Evolutionary conservation across 2,113 vertebrate species (phyloP).

Genomic region (Osmerus mordax): DNA sequence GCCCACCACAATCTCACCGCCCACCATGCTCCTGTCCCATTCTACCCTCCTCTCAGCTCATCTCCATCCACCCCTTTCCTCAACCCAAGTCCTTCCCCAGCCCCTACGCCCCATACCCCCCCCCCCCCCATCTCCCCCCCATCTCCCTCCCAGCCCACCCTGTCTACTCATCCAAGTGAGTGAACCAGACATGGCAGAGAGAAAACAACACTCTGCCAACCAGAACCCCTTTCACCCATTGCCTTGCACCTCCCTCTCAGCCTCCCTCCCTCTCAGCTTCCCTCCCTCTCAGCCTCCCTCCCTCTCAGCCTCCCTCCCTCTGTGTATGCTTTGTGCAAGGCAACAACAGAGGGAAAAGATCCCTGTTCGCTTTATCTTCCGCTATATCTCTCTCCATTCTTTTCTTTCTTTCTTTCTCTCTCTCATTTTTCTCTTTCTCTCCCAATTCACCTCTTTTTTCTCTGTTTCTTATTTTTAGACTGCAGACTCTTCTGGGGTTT

Average conservation of each 20-base stretch:
- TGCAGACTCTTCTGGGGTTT: conserved; percentile 53
- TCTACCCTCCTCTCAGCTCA: no score
- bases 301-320: not conserved
- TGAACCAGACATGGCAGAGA: not conserved
- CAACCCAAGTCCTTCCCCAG: no score
- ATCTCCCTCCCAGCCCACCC: not conserved
- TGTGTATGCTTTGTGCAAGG: not conserved
- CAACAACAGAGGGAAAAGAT: not conserved
- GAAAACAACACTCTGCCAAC: not conserved
- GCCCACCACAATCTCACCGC: no score
- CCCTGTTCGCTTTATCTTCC: conserved; percentile 6
- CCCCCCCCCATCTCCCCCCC: no score
- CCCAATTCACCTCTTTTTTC: conserved; percentile 9
- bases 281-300: not conserved
- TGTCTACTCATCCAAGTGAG: not conserved
- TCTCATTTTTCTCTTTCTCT: conserved; percentile 3
- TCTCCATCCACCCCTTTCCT: no score
- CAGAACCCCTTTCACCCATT: not conserved
- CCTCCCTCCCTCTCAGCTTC: not conserved
- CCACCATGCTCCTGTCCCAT: no score
- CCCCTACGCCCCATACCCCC: no score
- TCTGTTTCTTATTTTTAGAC: conserved; percentile 68
- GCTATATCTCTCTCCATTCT: not conserved
- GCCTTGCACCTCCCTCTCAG: not conserved
- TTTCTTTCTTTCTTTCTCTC: not conserved